These are phyloP conservation scores for Sialia sialis DNA, from an alignment of 2,113 vertebrate genomes.

Conservation along the genomic window DNA sequence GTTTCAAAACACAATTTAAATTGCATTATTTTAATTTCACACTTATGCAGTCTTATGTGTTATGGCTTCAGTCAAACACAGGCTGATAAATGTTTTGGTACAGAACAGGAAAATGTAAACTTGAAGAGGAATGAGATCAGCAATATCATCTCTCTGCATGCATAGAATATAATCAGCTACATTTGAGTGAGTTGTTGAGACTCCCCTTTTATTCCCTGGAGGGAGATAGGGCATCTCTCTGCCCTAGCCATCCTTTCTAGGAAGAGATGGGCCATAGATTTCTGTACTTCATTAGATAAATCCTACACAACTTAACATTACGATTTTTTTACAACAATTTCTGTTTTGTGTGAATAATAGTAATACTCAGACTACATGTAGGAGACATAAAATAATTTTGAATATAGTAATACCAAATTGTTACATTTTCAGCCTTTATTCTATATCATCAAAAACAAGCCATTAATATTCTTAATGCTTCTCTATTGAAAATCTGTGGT, in stretches of 20 bases:
- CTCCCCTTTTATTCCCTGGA: not conserved
- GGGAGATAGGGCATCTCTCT: not conserved
- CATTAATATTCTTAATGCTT: not conserved
- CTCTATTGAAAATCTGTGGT: not conserved
- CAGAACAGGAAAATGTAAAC: not conserved
- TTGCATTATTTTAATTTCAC: not conserved
- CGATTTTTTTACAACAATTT: not conserved
- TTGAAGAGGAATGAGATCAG: not conserved
- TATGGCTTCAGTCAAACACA: not conserved
- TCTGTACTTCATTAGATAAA: not conserved
- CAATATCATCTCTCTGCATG: not conserved
- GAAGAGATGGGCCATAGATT: not conserved
- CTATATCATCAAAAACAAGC: not conserved
- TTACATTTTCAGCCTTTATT: not conserved
- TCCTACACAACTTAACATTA: not conserved
- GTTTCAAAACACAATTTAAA: not conserved
- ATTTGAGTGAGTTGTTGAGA: not conserved
- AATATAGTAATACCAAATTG: not conserved
- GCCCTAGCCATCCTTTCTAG: not conserved
- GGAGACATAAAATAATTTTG: not conserved
- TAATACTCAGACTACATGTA: not conserved
- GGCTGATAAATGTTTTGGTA: not conserved
- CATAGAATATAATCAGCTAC: not conserved
- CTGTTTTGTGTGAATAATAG: not conserved
- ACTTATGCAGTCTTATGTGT: not conserved